Evolutionary conservation across 2,113 vertebrate species (phyloP), one percentile per base, ranked within the genome.

Genomic region (Willisornis vidua): DNA sequence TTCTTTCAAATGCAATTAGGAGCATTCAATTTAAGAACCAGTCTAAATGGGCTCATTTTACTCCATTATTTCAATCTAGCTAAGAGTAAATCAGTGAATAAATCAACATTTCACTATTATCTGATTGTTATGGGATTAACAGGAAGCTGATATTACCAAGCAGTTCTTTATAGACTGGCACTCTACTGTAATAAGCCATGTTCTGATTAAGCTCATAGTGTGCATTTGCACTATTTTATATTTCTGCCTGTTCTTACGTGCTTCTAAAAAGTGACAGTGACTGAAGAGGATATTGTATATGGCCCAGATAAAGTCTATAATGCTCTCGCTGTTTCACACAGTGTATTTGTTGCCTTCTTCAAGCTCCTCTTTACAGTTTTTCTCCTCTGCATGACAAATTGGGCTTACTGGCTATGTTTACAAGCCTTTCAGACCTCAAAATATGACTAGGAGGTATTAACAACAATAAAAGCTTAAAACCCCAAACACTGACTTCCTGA

Each of bases 51-150:
- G 81, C 93, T 97, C 85, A 88, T 97, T 97, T 95, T 86, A 95
- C 67, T 94, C 96, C 86, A 96, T 97, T 95, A 96, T 96, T 96
- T 85, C 95, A 96, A 90, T 88, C 85, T 93, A 96, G 68, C 85
- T 92, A 95, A 94, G 89, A 96, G 95, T 92, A 97, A 97, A 95
- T 95, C 85, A 95, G 84, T 88, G 94, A 94, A 97, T 91, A 89
- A 97, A 97, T 90, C 89, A 96, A 96, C 96, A 96, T 96, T 94
- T 96, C 83, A 88, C 89, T 76, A 91, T 96, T 96, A 96, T 89
- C 91, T 94, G 88, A 87, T 79, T 95, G 75, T 97, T 92, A 96
- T 46, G 78, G 85, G 92, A 96, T 96, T 97, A 97, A 93, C 86
- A 93, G 90, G 94, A 94, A 97, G 57, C 66, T 88, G 77, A 84